These are phyloP conservation scores for Kryphioiulus occultus DNA, from an alignment of 2,888 invertebrate genomes.

Conservation along the genomic window DNA sequence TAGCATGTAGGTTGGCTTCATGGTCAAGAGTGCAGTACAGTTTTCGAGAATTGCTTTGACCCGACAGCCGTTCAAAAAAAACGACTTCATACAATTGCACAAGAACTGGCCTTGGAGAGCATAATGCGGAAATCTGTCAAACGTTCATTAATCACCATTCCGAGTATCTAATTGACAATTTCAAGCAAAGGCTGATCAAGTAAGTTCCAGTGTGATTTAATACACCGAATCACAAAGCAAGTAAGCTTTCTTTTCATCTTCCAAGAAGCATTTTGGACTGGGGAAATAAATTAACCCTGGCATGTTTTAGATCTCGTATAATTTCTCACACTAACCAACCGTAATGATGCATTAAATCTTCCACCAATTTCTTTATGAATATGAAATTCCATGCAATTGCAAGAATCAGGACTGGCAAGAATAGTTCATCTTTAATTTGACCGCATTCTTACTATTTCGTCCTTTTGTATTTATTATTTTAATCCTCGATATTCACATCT, in stretches of 20 bases:
- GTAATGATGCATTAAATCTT: too few species aligned
- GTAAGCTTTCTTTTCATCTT: not conserved
- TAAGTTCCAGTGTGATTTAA: not conserved
- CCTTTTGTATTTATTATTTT: not conserved
- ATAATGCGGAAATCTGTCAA: not conserved
- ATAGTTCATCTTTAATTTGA: not conserved
- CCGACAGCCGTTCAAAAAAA: not conserved
- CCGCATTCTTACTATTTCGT: not conserved
- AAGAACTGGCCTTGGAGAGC: not conserved
- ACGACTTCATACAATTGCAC: not conserved
- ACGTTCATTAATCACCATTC: not conserved
- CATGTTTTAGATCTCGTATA: not conserved
- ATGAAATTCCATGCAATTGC: too few species aligned
- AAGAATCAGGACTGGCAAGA: too few species aligned
- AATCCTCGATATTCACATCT: not conserved
- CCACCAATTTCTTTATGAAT: too few species aligned
- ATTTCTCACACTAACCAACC: too few species aligned
- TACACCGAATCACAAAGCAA: not conserved
- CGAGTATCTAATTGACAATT: not conserved
- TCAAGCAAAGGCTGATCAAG: too few species aligned
- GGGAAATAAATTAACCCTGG: not conserved
- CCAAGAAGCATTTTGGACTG: not conserved
- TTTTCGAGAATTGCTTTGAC: not conserved
- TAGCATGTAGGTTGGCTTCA: not conserved
- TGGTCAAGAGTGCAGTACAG: not conserved